Evolutionary conservation across 2,888 invertebrate genomes (phyloP).

Genomic region (Boloria selene): DNA sequence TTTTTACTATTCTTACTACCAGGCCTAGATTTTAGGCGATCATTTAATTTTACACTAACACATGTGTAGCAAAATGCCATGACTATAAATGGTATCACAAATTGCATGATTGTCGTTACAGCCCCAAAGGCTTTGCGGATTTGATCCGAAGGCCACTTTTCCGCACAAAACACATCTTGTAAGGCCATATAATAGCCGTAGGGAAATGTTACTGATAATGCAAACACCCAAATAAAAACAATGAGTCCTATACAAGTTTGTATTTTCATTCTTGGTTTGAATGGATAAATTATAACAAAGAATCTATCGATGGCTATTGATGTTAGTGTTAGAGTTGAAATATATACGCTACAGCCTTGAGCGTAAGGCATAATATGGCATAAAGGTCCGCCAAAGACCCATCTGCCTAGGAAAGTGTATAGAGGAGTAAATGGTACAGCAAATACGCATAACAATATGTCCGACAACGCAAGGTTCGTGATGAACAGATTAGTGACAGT

Average conservation of each 20-base stretch:
- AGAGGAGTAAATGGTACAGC: conserved; percentile 95
- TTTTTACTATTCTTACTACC: conserved; percentile 88
- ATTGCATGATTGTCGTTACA: conserved; percentile 91
- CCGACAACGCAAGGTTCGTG: conserved; percentile 93
- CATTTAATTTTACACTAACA: conserved; percentile 89
- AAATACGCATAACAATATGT: conserved; percentile 91
- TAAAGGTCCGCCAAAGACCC: conserved; percentile 91
- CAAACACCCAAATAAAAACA: conserved; percentile 90
- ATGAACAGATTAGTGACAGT: conserved; percentile 96
- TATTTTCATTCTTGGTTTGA: conserved; percentile 90
- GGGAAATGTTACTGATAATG: conserved; percentile 90
- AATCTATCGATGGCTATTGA: conserved; percentile 96
- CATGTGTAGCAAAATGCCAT: conserved; percentile 93
- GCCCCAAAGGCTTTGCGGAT: conserved; percentile 88
- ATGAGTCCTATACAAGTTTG: conserved; percentile 89
- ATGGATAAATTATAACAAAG: conserved; percentile 94
- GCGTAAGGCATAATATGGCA: conserved; percentile 94
- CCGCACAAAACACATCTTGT: conserved; percentile 84
- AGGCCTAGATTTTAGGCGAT: conserved; percentile 88
- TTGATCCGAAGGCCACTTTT: conserved; percentile 90
- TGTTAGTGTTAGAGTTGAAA: conserved; percentile 93
- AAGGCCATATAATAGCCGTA: conserved; percentile 91
- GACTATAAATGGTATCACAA: conserved; percentile 91
- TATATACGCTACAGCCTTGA: conserved; percentile 94
- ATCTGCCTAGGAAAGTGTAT: conserved; percentile 91